Evolutionary conservation across 2,113 vertebrate genomes (phyloP), one percentile per base, ranked within the genome.

Genomic region (Tupaia chinensis): DNA sequence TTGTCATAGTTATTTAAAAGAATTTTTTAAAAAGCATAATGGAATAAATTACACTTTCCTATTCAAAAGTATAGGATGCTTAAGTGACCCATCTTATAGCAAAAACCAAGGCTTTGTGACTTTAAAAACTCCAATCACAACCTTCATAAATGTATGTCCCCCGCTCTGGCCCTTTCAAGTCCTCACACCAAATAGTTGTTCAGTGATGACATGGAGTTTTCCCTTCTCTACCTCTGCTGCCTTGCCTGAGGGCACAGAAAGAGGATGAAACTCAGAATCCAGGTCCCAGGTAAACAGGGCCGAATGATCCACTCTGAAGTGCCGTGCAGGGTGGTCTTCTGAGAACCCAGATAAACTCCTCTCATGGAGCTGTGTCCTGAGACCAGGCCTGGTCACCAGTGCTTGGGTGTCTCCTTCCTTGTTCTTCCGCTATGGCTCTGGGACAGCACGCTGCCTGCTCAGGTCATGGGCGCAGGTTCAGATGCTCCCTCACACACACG

Each of bases 401-500:
- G 9, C 58, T n/a, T 5, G n/a, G 34, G 1, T 54, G 3, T 23
- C 17, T 27, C 76, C 9, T 54, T 25, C 53, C 27, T 56, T 93
- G 22, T 29, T 83, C 60, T 90, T 69, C 63, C 20, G 20, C 44
- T 5, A 0, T 60, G 34, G 29, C 34, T 0, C 61, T 12, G 25
- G 8, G 56, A 20, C 4, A 2, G 44, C 0, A 0, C 1, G 3
- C 34, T 20, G 23, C 10, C 77, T 7, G 4, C 44, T 17, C 54
- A 44, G 32, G 22, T 85, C 13, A 10, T 68, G 25, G 85, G 13
- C 0, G 1, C 10, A 16, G 69, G 12, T n/a, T 85, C 53, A 7
- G 11, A 6, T 9, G 27, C 8, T 3, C 15, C 23, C 53, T 70
- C 7, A 17, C 17, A 1, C 0, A 20, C 0, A 2, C 63, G 63